Evolutionary conservation across 2,888 invertebrate species (phyloP).

Genomic region (Dasysyrphus tricinctus): DNA sequence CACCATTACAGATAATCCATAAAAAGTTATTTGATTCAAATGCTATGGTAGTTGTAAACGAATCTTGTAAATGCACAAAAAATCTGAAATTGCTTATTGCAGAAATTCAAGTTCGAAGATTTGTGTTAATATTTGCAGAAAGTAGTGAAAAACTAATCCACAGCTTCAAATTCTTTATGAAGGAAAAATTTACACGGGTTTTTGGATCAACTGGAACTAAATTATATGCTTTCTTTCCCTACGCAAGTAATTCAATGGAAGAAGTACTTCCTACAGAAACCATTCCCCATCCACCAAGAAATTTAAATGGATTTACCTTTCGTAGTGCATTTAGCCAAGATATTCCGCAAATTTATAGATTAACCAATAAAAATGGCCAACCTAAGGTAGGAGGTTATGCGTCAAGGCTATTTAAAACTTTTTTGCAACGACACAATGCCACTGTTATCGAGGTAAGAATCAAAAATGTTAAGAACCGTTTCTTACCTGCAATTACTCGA

Average conservation of each 20-base stretch:
- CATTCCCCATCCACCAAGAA: background rate
- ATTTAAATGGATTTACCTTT: background rate
- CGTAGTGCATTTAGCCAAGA: background rate
- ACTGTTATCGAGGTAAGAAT: background rate
- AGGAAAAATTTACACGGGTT: background rate
- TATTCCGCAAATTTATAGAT: background rate
- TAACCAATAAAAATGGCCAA: background rate
- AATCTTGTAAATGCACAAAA: background rate
- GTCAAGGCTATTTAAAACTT: background rate
- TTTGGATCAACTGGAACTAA: background rate
- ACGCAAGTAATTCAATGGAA: background rate
- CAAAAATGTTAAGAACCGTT: background rate
- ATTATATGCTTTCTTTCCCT: background rate
- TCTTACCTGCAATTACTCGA: background rate
- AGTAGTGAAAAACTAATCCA: background rate
- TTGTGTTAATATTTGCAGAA: background rate
- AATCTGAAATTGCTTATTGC: background rate
- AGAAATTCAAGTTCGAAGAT: background rate
- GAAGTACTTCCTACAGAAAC: background rate
- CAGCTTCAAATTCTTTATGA: background rate
- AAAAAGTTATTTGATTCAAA: background rate
- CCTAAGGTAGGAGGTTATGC: background rate
- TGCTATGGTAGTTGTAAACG: background rate
- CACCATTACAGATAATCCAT: background rate
- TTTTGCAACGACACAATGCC: slow-evolving; percentile 1